A percentile compares a stretch with the other conserved stretches of the same genome.
Conservation (phyloP, 2,797 vertebrate genomes). For the Odontamblyopus rebecca region DNA sequence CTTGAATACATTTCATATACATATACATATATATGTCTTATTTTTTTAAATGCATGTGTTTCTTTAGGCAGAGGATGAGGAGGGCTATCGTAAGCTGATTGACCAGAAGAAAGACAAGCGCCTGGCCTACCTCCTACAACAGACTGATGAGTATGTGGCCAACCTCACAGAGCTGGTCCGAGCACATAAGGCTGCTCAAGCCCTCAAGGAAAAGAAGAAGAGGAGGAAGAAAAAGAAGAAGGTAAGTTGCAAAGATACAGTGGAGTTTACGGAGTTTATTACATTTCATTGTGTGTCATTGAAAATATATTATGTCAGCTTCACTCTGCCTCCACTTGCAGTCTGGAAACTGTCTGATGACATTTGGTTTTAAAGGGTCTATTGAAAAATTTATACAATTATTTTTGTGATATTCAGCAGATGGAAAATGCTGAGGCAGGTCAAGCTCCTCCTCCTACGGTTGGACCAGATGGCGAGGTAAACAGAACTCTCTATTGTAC, state of each 20-base stretch:
- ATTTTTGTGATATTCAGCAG: constrained; percentile 57
- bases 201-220: constrained; percentile 96
- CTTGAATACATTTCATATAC: background rate
- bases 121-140: constrained; percentile 96
- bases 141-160: constrained; percentile 96
- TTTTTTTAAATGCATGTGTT: background rate
- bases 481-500: constrained; percentile 37
- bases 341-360: too few species aligned
- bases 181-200: constrained; percentile 95
- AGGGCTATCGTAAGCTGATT: constrained; percentile 95
- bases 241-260: constrained; percentile 25
- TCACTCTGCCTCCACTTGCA: too few species aligned
- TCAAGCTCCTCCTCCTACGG: constrained; percentile 71
- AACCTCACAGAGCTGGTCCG: constrained; percentile 96
- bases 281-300: background rate
- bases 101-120: constrained; percentile 99
- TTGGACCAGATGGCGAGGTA: constrained; percentile 95
- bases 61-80: constrained; percentile 91
- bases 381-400: background rate
- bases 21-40: too few species aligned
- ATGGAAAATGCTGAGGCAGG: constrained; percentile 83
- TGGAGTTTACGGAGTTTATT: background rate
- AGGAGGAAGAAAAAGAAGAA: constrained; percentile 90
- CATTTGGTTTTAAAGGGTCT: too few species aligned
- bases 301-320: too few species aligned